Percentiles rank a stretch among this genome's conserved stretches.
Evolutionary conservation across 2,888 invertebrate genomes (phyloP).

Genomic region (Halictus quadricinctus): DNA sequence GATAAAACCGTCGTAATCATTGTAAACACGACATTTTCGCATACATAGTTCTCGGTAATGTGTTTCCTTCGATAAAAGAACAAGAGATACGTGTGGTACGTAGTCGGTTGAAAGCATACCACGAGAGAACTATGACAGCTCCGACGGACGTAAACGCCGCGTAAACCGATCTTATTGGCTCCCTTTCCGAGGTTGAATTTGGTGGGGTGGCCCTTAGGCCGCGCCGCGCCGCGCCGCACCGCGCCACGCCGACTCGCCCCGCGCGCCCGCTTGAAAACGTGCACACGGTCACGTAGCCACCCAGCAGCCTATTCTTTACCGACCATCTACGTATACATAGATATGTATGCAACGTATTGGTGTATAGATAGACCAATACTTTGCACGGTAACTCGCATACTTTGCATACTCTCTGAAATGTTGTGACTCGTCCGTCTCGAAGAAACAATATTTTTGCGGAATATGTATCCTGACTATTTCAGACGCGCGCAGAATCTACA

Average conservation of each 20-base stretch:
- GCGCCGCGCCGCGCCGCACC: neutral
- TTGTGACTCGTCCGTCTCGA: neutral
- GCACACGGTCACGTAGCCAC: slow-evolving; percentile 28
- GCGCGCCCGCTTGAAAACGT: neutral
- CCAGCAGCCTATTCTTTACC: neutral
- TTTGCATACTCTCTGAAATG: neutral
- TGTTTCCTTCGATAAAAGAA: neutral
- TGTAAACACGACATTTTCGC: neutral
- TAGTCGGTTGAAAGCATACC: neutral
- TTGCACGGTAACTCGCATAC: neutral
- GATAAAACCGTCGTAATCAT: neutral
- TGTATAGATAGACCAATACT: neutral
- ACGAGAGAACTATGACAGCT: neutral
- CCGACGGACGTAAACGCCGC: neutral
- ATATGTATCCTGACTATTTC: neutral
- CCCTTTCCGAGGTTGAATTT: neutral
- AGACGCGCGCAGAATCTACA: too few species aligned
- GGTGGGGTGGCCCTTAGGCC: neutral
- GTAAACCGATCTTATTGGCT: neutral
- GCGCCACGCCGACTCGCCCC: neutral
- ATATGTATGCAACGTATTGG: too few species aligned
- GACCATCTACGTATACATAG: neutral
- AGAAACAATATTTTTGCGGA: neutral
- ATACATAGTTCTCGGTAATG: neutral
- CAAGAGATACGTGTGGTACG: neutral